phyloP scores from a whole-genome alignment of 2,888 invertebrate genomes.

The Lasioglossum villosulum region DNA sequence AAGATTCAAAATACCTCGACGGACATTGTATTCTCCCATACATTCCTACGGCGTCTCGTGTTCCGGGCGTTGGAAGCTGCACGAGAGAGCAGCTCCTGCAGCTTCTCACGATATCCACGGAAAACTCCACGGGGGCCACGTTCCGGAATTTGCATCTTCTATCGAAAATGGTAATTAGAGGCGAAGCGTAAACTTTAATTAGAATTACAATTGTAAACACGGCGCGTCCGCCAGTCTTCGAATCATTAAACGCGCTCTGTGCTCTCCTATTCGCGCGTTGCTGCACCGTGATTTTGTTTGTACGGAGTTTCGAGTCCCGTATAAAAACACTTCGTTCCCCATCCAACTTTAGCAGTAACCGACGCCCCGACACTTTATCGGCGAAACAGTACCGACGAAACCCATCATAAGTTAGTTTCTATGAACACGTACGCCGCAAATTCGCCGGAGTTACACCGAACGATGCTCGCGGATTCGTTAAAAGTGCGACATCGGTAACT shows the following conservation, averaged over 20 bases:
- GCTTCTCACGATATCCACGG: conserved; percentile 57
- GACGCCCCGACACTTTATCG: neutral
- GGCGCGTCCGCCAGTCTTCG: conserved; percentile 10
- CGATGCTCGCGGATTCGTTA: neutral
- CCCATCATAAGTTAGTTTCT: neutral
- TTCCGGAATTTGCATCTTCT: conserved; percentile 59
- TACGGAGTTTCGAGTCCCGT: conserved; percentile 1
- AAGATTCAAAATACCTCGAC: conserved; percentile 70
- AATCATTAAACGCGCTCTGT: neutral
- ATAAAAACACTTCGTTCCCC: neutral
- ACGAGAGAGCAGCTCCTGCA: conserved; percentile 31
- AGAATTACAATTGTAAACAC: conserved; percentile 62
- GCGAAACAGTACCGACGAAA: neutral
- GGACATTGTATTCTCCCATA: conserved; percentile 63
- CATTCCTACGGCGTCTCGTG: conserved; percentile 61
- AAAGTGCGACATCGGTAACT: neutral
- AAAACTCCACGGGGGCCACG: conserved; percentile 55
- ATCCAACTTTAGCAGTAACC: neutral
- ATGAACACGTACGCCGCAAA: neutral
- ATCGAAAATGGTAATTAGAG: conserved; percentile 63
- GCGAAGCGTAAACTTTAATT: conserved; percentile 66
- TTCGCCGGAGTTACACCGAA: neutral
- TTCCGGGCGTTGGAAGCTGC: conserved; percentile 25
- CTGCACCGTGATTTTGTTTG: conserved; percentile 13
- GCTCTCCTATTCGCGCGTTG: neutral